Conservation (phyloP, 2,888 invertebrate genomes). For the Thumatha senex region DNA sequence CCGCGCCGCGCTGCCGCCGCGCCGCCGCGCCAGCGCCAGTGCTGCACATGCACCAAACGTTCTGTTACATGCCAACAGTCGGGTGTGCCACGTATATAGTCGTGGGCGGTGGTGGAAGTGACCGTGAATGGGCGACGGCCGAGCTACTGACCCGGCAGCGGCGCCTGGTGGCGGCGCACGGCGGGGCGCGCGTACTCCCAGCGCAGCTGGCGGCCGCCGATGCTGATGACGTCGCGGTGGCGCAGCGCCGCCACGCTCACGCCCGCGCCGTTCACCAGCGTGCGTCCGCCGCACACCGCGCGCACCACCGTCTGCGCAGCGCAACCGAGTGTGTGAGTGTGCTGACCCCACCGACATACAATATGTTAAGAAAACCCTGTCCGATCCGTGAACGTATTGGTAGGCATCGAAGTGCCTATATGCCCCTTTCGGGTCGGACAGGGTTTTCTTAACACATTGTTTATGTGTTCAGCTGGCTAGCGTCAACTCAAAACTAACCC, state of each 20-base stretch:
- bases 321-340: not conserved
- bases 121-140: too few species aligned
- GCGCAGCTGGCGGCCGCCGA: slow-evolving; percentile 65
- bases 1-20: slow-evolving; percentile 14
- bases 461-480: too few species aligned
- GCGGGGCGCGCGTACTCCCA: slow-evolving; percentile 65
- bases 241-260: slow-evolving; percentile 68
- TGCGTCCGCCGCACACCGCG: slow-evolving; percentile 64
- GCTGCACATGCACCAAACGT: slow-evolving; percentile 9
- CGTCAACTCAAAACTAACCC: too few species aligned
- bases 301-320: slow-evolving; percentile 67
- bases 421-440: too few species aligned
- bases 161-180: slow-evolving; percentile 18
- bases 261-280: slow-evolving; percentile 65
- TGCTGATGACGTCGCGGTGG: slow-evolving; percentile 66
- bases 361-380: too few species aligned
- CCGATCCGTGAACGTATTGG: too few species aligned
- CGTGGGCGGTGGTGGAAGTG: too few species aligned
- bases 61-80: too few species aligned
- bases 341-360: too few species aligned
- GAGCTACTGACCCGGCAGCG: slow-evolving; percentile 27
- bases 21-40: slow-evolving; percentile 17
- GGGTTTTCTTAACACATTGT: too few species aligned
- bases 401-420: too few species aligned
- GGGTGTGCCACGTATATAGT: too few species aligned